A percentile compares a stretch with the other conserved stretches of the same genome.
phyloP scores from a whole-genome alignment of 2,113 vertebrate genomes.

The Odontesthes bonariensis region DNA sequence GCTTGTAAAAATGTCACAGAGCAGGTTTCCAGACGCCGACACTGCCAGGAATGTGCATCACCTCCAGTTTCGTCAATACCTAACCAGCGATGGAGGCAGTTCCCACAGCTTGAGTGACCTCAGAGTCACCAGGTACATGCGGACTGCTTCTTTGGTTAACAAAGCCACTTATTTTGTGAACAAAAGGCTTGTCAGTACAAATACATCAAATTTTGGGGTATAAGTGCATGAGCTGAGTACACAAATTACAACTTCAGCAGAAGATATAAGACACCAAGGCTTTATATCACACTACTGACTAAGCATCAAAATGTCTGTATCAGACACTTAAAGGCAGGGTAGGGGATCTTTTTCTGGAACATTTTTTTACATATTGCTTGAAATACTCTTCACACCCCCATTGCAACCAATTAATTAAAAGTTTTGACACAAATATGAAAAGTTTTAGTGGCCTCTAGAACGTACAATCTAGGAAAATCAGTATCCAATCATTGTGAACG shows the following conservation, averaged over 20 bases:
- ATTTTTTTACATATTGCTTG: too few relatives aligned
- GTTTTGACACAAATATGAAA: too few relatives aligned
- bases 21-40: background rate
- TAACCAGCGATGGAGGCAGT: slow-evolving; percentile 17
- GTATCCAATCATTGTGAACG: too few relatives aligned
- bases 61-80: slow-evolving; percentile 31
- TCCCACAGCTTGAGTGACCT: slow-evolving; percentile 53
- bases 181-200: background rate
- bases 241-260: background rate
- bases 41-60: slow-evolving; percentile 38
- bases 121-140: slow-evolving; percentile 27
- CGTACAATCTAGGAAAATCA: too few relatives aligned
- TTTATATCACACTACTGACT: too few relatives aligned
- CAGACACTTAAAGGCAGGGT: too few relatives aligned
- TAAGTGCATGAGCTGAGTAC: background rate
- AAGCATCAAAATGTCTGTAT: too few relatives aligned
- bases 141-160: slow-evolving; percentile 40
- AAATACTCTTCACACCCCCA: too few relatives aligned
- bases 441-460: too few relatives aligned
- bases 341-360: too few relatives aligned
- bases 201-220: background rate
- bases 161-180: slow-evolving; percentile 49
- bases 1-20: background rate
- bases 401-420: too few relatives aligned
- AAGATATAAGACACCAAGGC: too few relatives aligned